A percentile compares a stretch with the other conserved stretches of the same genome.
phyloP scores from a whole-genome alignment of 2,113 vertebrate genomes.

The Carassius gibelio region DNA sequence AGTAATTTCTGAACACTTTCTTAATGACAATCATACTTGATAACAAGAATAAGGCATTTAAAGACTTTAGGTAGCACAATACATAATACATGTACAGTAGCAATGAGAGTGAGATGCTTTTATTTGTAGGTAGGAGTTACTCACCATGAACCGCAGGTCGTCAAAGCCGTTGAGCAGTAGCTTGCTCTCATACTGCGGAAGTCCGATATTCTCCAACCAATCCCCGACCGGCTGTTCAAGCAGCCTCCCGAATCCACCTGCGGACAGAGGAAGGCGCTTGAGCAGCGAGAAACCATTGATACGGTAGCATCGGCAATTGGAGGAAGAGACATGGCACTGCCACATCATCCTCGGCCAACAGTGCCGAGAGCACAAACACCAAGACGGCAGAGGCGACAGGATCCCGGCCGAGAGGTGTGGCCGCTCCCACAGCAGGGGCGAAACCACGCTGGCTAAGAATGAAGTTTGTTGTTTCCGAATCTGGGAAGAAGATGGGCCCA shows the following conservation, averaged over 20 bases:
- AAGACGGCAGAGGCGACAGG: constrained; percentile 60
- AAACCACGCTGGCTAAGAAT: constrained; percentile 43
- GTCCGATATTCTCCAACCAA: constrained; percentile 92
- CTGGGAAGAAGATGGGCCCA: background rate
- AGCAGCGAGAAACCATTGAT: constrained; percentile 90
- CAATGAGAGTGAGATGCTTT: too few species aligned
- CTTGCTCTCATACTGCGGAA: constrained; percentile 97
- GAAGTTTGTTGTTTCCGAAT: background rate
- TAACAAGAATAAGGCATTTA: background rate
- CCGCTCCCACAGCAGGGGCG: constrained; percentile 66
- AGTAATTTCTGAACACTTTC: background rate
- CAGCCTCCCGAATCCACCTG: constrained; percentile 81
- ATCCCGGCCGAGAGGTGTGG: constrained; percentile 37
- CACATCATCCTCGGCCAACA: constrained; percentile 89
- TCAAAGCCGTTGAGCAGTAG: constrained; percentile 96
- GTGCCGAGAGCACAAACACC: constrained; percentile 73
- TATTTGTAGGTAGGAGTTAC: constrained; percentile 46
- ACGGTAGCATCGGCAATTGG: constrained; percentile 95
- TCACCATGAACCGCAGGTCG: constrained; percentile 96
- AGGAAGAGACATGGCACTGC: constrained; percentile 93
- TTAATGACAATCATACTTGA: background rate
- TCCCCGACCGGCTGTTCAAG: constrained; percentile 94
- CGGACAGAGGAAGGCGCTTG: constrained; percentile 90
- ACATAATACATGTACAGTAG: too few species aligned
- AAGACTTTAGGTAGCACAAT: background rate